These are phyloP conservation scores for Phyllotreta striolata DNA, from an alignment of 2,888 invertebrate species.

Conservation along the genomic window DNA sequence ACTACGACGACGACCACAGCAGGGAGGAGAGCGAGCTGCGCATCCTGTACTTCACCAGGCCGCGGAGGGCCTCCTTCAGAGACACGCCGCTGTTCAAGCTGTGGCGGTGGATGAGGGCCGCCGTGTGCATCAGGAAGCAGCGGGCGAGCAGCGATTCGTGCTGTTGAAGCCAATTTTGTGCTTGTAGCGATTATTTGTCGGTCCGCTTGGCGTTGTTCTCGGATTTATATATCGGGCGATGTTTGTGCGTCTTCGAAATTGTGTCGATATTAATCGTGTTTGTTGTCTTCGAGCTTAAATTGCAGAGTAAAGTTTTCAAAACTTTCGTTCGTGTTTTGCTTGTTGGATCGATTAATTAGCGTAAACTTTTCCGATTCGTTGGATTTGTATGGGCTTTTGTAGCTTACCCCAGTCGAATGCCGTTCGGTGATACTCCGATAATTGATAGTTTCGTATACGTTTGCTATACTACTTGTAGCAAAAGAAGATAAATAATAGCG, in stretches of 20 bases:
- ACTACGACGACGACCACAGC: neutral
- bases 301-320: neutral
- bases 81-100: conserved; percentile 12
- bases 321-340: conserved; percentile 9
- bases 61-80: neutral
- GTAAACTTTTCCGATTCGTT: conserved; percentile 17
- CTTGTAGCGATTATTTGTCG: no score
- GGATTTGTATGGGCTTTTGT: conserved; percentile 22
- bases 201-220: no score
- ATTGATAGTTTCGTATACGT: conserved; percentile 36
- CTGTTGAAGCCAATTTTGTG: no score
- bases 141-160: no score
- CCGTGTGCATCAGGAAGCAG: conserved; percentile 1
- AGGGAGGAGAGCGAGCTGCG: neutral
- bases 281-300: no score
- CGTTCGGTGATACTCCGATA: conserved; percentile 31
- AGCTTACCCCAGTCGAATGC: conserved; percentile 13
- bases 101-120: conserved; percentile 6
- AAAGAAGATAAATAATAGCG: conserved; percentile 45
- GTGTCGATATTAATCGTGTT: no score
- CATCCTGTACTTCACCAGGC: conserved; percentile 10
- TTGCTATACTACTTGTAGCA: conserved; percentile 34
- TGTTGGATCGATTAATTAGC: conserved; percentile 18
- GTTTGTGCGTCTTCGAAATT: no score
- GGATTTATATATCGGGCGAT: no score